Conservation (phyloP, 2,797 vertebrate species). For the Microcaecilia unicolor region DNA sequence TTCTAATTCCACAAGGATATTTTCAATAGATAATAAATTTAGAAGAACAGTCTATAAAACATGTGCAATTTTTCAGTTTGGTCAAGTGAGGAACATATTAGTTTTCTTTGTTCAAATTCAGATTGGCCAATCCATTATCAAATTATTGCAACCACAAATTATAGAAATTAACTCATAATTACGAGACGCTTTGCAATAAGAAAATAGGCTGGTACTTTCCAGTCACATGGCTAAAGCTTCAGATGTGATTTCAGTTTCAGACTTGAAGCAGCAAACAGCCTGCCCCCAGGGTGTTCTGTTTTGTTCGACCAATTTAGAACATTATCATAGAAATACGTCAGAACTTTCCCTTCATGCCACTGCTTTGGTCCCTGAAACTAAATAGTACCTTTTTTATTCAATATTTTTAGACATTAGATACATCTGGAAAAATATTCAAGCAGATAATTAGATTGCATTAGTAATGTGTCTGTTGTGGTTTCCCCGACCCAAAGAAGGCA, state of each 20-base stretch:
- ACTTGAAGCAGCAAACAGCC: conserved; percentile 20
- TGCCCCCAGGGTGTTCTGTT: conserved; percentile 24
- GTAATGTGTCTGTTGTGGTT: conserved; percentile 68
- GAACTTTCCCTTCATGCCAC: conserved; percentile 56
- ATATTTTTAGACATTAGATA: conserved; percentile 64
- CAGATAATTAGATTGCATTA: conserved; percentile 72
- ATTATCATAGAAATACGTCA: conserved; percentile 32
- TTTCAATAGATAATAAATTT: too few species aligned
- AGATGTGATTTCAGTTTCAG: conserved; percentile 19
- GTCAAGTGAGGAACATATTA: not conserved
- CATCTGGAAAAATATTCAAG: conserved; percentile 73
- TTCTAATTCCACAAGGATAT: not conserved
- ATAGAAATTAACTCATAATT: conserved; percentile 25
- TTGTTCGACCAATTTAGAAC: conserved; percentile 46
- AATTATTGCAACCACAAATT: conserved; percentile 29
- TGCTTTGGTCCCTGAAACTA: conserved; percentile 45
- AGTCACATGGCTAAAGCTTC: conserved; percentile 12
- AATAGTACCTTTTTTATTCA: conserved; percentile 62
- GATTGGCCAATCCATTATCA: conserved; percentile 16
- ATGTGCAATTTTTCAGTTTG: not conserved
- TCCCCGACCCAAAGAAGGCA: conserved; percentile 63
- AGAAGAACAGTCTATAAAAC: too few species aligned
- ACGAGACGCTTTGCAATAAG: conserved; percentile 19
- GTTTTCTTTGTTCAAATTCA: conserved; percentile 16
- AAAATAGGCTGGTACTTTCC: not conserved